Evolutionary conservation across 1,140 invertebrate species (phyloP), one percentile per base, ranked within the genome.

Genomic region (Teleopsis dalmanni): DNA sequence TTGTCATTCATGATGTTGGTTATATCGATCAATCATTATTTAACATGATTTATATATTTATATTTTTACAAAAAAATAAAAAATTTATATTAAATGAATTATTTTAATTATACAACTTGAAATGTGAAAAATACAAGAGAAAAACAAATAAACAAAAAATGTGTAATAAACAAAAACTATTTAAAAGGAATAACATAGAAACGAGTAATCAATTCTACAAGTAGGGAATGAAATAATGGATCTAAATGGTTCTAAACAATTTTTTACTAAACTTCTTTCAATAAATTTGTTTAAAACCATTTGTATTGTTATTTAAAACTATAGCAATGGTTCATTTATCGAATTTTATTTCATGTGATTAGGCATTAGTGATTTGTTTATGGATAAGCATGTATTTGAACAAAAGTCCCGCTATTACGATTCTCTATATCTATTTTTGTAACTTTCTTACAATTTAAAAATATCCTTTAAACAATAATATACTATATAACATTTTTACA

Each of bases 1-100:
- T 43, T 43, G 37, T 6, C 25, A 10, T 40, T 10, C 27, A 25
- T 25, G 9, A 42, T 27, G 10, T 9, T 43, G 35, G 33, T 36
- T 27, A 19, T 22, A 31, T 59, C 49, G 56, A 53, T 62, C 50
- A 55, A 57, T 62, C 57, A 63, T 52, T 52, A 57, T 44, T 52
- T 42, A 50, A 51, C 49, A 45, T 47, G 41, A 49, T 44, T 44
- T 27, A 40, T 36, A 41, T 21, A 33, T 47, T 41, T 46, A 37
- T 38, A 21, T 35, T 41, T 29, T 44, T 45, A 14, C 18, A 48
- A 31, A 35, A 40, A 31, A n/a, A 31, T 31, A 31, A 31, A n/a
- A 31, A 31, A 31, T 31, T n/a, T 9, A n/a, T n/a, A n/a, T n/a
- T n/a, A n/a, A n/a, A n/a, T n/a, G n/a, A n/a, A n/a, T n/a, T n/a